Percentiles rank a stretch among this genome's conserved stretches.
Conservation (phyloP, 1,140 invertebrate species). For the Dolichoris vasculosae region DNA sequence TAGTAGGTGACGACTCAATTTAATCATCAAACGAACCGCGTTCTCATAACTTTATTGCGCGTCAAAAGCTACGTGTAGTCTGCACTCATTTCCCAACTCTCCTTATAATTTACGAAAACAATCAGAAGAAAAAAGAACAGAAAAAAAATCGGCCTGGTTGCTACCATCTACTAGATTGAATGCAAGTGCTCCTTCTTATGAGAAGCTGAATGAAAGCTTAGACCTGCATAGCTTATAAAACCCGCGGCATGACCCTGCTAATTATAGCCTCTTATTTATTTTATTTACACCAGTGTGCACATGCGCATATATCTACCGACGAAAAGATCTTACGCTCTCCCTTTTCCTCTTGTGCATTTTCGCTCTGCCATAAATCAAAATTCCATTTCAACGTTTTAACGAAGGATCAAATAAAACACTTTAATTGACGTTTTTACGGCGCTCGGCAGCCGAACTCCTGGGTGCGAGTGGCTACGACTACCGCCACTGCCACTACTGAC, state of each 20-base stretch:
- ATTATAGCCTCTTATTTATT: constrained; percentile 74
- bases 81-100: background rate
- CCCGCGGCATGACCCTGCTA: constrained; percentile 57
- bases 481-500: constrained; percentile 64
- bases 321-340: background rate
- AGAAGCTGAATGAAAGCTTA: background rate
- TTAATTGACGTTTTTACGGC: constrained; percentile 76
- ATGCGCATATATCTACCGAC: constrained; percentile 47
- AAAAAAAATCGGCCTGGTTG: background rate
- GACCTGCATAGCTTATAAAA: constrained; percentile 28
- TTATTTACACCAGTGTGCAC: constrained; percentile 68
- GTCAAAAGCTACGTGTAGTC: background rate
- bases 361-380: constrained; percentile 72
- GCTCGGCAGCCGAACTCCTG: constrained; percentile 72
- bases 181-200: background rate
- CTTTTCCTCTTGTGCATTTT: background rate
- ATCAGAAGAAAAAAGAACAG: background rate
- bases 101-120: constrained; percentile 3
- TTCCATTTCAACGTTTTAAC: constrained; percentile 77
- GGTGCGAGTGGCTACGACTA: constrained; percentile 48
- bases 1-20: background rate
- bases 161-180: background rate
- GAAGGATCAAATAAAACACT: constrained; percentile 77
- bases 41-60: background rate
- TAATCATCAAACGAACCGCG: background rate